These are phyloP conservation scores for Minunthozetes semirufus DNA, from an alignment of 2,888 invertebrate genomes.

Conservation along the genomic window DNA sequence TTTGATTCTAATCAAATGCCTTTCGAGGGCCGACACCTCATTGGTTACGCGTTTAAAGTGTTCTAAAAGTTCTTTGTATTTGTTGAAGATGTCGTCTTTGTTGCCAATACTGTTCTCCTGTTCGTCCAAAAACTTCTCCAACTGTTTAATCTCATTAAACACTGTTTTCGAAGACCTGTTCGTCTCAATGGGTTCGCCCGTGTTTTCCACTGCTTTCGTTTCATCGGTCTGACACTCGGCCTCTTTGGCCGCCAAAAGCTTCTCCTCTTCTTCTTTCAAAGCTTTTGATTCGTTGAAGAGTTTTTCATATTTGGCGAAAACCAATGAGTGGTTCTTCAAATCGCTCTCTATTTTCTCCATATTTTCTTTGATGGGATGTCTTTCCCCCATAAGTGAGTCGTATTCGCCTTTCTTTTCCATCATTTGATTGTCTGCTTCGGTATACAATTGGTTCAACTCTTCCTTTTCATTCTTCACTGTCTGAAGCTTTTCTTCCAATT, in stretches of 20 bases:
- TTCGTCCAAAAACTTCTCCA: slow-evolving; percentile 45
- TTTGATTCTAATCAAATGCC: slow-evolving; percentile 45
- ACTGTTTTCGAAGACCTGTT: slow-evolving; percentile 44
- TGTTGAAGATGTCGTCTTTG: slow-evolving; percentile 45
- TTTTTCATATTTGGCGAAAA: neutral
- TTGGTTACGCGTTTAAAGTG: slow-evolving; percentile 28
- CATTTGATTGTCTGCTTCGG: neutral
- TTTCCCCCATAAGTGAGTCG: neutral
- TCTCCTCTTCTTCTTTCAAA: neutral
- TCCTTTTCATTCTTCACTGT: neutral
- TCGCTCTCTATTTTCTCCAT: slow-evolving; percentile 6
- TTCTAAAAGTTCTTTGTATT: slow-evolving; percentile 45
- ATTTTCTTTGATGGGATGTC: slow-evolving; percentile 18
- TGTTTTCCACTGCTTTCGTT: slow-evolving; percentile 9
- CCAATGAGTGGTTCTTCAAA: neutral
- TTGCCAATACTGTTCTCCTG: slow-evolving; percentile 45
- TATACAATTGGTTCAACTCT: neutral
- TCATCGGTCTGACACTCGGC: neutral
- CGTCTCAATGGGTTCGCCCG: slow-evolving; percentile 44
- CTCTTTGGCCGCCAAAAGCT: neutral
- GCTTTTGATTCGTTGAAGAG: slow-evolving; percentile 13
- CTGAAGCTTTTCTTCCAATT: neutral
- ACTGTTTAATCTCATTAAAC: slow-evolving; percentile 47
- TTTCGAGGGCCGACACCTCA: slow-evolving; percentile 38
- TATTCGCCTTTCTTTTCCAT: neutral